Conservation (phyloP, 1,140 invertebrate genomes). For the Macrosteles quadrilineatus region DNA sequence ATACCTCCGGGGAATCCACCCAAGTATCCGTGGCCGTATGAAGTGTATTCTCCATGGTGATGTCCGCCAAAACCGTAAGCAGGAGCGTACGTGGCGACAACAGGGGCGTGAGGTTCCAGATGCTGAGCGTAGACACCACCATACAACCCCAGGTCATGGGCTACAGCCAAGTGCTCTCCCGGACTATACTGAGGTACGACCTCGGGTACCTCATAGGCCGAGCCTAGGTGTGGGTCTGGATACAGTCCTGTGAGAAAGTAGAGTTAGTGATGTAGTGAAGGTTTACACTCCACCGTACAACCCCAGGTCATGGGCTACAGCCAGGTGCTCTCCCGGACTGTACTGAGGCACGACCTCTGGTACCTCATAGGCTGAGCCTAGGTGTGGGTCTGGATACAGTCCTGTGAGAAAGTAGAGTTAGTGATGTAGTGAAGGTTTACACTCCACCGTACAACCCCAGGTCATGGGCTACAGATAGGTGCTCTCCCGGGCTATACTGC, state of each 20-base stretch:
- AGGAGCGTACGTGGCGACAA: slow-evolving; percentile 7
- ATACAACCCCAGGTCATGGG: background rate
- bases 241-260: slow-evolving; percentile 11
- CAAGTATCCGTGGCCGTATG: slow-evolving; percentile 12
- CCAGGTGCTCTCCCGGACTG: background rate
- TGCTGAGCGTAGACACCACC: slow-evolving; percentile 6
- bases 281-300: slow-evolving; percentile 1
- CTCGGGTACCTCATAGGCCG: background rate
- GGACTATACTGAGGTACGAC: background rate
- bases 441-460: slow-evolving; percentile 4
- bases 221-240: background rate
- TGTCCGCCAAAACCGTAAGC: background rate
- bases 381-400: slow-evolving; percentile 4
- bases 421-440: too few species aligned
- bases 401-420: too few species aligned
- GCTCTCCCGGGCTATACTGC: background rate
- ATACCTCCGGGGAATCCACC: slow-evolving; percentile 1
- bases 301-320: background rate
- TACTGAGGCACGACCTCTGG: background rate
- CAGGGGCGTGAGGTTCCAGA: background rate
- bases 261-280: too few species aligned
- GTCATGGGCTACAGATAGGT: background rate
- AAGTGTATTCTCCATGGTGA: background rate
- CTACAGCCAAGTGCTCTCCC: background rate
- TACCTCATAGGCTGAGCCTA: background rate